A percentile compares a stretch with the other conserved stretches of the same genome.
Conservation (phyloP, 2,113 vertebrate genomes). For the Hypocryptadius cinnamomeus region DNA sequence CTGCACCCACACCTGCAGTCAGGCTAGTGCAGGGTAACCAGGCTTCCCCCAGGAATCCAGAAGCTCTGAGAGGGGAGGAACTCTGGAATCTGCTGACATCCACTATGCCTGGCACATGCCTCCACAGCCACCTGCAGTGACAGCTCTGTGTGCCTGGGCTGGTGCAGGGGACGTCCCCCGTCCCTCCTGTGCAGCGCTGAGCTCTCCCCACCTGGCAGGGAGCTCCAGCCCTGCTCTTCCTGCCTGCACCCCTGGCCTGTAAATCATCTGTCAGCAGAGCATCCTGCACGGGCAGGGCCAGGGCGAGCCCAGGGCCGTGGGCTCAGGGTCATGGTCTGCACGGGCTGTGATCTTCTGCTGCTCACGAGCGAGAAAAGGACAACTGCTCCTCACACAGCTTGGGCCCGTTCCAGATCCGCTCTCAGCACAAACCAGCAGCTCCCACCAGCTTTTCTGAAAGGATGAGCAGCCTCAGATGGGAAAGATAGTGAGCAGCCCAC, state of each 20-base stretch:
- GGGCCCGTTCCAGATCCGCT: not conserved
- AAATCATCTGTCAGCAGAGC: not conserved
- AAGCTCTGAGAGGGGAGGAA: not conserved
- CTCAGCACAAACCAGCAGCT: not conserved
- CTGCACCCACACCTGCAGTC: not conserved
- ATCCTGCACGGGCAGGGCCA: not conserved
- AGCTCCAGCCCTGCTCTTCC: not conserved
- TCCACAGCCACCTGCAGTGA: not conserved
- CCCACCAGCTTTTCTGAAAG: not conserved
- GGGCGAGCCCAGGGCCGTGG: not conserved
- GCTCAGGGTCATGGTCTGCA: not conserved
- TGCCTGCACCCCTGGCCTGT: not conserved
- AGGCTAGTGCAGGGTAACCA: fast-evolving
- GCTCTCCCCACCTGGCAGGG: not conserved
- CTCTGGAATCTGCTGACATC: not conserved
- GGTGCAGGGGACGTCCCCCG: not conserved
- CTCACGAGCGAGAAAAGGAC: not conserved
- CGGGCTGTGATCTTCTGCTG: not conserved
- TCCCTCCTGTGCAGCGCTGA: not conserved
- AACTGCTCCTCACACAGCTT: not conserved
- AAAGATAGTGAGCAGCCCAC: not conserved
- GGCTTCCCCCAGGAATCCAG: not conserved
- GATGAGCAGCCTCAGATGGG: constrained; percentile 7
- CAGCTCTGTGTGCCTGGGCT: not conserved
- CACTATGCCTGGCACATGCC: not conserved